Evolutionary conservation across 92 coral and sea anemone species (phyloP).

Genomic region (Palythoa grandiflora): DNA sequence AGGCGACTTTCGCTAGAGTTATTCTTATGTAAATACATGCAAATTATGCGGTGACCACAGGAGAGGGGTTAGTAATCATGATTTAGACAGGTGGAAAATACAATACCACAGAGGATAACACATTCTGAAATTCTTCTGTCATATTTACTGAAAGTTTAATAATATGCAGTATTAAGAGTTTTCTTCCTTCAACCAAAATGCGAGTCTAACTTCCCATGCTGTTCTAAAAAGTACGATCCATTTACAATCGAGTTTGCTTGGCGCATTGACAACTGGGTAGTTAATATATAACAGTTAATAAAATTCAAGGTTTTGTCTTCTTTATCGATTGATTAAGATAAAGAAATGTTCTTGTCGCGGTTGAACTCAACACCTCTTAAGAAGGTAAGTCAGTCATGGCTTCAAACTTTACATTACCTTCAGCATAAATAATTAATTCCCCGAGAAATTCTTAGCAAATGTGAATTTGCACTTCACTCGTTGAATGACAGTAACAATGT

Average conservation of each 20-base stretch:
- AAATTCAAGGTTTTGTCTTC: background rate
- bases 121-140: constrained; percentile 11
- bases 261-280: background rate
- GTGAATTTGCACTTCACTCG: background rate
- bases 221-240: background rate
- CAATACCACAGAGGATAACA: background rate
- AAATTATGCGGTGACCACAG: background rate
- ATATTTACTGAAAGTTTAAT: constrained; percentile 12
- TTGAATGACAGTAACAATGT: background rate
- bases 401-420: constrained; percentile 27
- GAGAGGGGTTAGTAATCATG: background rate
- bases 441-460: background rate
- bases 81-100: constrained; percentile 26
- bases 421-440: constrained; percentile 19
- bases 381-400: constrained; percentile 23
- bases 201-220: constrained; percentile 8
- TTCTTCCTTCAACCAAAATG: constrained; percentile 9
- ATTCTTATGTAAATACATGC: constrained; percentile 17
- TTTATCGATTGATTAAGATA: background rate
- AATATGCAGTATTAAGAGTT: background rate
- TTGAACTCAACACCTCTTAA: background rate
- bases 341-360: background rate
- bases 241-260: background rate
- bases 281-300: background rate
- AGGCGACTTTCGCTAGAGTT: background rate